These are phyloP conservation scores for Anabacerthia variegaticeps DNA, from an alignment of 2,797 vertebrate genomes.

Conservation along the genomic window DNA sequence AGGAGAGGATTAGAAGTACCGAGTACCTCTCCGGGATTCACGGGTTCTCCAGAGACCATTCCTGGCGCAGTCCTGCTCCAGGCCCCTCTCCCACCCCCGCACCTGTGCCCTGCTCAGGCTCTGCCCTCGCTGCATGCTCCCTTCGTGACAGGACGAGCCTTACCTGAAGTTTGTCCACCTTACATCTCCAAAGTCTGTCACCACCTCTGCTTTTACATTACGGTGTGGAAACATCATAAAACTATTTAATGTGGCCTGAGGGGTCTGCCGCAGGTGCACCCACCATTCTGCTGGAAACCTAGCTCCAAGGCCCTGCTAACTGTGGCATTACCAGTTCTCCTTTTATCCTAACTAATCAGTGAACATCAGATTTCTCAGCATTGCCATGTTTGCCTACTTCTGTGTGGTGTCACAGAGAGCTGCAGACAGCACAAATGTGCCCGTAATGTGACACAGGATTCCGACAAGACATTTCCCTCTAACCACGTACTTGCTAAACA, in stretches of 20 bases:
- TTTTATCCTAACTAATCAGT: neutral
- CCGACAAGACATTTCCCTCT: neutral
- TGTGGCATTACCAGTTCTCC: neutral
- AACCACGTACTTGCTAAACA: fast-evolving
- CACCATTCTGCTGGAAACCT: neutral
- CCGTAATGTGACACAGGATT: fast-evolving
- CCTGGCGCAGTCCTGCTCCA: fast-evolving
- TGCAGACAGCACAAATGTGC: neutral
- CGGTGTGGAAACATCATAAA: fast-evolving
- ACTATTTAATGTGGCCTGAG: fast-evolving
- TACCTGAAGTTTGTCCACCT: neutral
- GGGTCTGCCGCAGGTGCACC: neutral
- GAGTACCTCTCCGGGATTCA: fast-evolving
- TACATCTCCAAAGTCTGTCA: neutral
- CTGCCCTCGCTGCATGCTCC: fast-evolving
- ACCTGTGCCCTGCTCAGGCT: neutral
- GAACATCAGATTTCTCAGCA: neutral
- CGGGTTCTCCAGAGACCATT: neutral
- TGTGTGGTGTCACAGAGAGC: fast-evolving
- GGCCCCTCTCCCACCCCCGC: neutral
- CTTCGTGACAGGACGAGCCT: neutral
- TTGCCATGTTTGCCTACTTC: neutral
- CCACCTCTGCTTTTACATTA: fast-evolving
- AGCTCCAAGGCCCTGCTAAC: neutral
- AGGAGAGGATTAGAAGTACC: neutral